Percentiles rank a stretch among this genome's conserved stretches.
These are phyloP conservation scores for Phrynosoma blainvillii DNA, from an alignment of 2,113 vertebrate species.

Conservation along the genomic window DNA sequence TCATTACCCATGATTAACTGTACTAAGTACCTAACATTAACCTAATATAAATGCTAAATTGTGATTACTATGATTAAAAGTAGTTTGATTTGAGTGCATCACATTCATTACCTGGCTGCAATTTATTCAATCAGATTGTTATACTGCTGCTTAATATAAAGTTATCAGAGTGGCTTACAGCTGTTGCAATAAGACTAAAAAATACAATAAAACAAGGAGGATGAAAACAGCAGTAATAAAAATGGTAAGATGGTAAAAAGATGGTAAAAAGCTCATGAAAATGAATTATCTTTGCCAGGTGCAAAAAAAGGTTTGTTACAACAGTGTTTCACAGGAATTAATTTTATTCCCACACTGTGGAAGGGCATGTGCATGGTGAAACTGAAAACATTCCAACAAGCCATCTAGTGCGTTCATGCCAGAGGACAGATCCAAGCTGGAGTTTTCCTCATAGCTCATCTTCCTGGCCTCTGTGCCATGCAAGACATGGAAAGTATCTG, in stretches of 20 bases:
- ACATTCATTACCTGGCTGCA: not conserved
- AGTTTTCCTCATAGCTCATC: not conserved
- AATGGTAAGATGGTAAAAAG: not conserved
- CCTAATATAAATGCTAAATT: not conserved
- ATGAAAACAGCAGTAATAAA: not conserved
- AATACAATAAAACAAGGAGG: not conserved
- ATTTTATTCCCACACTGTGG: not conserved
- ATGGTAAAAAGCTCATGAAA: not conserved
- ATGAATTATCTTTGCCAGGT: not conserved
- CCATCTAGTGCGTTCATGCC: not conserved
- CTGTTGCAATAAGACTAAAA: not conserved
- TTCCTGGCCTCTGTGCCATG: not conserved
- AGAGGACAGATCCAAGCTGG: not conserved
- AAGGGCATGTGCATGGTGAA: not conserved
- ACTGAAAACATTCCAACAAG: not conserved
- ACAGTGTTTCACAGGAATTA: not conserved
- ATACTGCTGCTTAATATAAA: not conserved
- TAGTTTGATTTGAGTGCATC: not conserved
- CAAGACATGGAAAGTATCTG: not conserved
- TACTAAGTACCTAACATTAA: not conserved
- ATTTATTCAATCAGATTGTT: not conserved
- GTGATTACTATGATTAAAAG: not conserved
- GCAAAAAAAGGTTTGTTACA: not conserved
- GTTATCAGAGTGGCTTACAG: not conserved
- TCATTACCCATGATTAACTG: not conserved